Conservation (phyloP, 1,140 invertebrate genomes). For the Hycleus phaleratus region DNA sequence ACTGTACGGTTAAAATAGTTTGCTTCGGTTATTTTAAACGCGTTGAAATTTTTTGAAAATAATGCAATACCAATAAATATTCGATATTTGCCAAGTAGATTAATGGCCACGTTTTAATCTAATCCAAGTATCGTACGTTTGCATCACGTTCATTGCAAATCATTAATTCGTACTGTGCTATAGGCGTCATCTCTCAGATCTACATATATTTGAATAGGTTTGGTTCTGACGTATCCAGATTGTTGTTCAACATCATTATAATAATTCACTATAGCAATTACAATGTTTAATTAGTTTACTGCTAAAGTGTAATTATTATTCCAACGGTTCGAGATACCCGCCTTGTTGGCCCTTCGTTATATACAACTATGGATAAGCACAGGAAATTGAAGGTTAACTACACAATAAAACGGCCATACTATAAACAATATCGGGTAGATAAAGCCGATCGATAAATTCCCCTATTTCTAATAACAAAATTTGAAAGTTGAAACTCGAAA, state of each 20-base stretch:
- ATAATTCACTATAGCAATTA: constrained; percentile 12
- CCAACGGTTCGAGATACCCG: constrained; percentile 6
- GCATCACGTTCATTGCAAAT: constrained; percentile 13
- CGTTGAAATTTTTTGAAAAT: neutral
- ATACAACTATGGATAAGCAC: constrained; percentile 9
- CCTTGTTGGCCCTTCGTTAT: constrained; percentile 2
- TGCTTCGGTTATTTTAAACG: neutral
- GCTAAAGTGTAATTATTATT: constrained; percentile 11
- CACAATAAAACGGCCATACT: neutral
- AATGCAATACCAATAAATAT: neutral
- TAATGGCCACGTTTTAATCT: constrained; percentile 1
- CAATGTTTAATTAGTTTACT: constrained; percentile 13
- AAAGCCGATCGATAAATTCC: no score
- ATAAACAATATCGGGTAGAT: no score
- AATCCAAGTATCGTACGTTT: constrained; percentile 5
- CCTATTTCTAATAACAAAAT: no score
- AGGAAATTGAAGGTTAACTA: constrained; percentile 4
- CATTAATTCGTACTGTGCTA: constrained; percentile 15
- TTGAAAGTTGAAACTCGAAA: no score
- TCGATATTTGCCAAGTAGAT: no score
- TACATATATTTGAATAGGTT: constrained; percentile 9
- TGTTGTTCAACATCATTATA: constrained; percentile 14
- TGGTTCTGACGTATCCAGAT: constrained; percentile 3
- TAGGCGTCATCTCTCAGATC: constrained; percentile 12
- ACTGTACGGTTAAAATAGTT: neutral